phyloP scores from a whole-genome alignment of 2,888 invertebrate species.

The Caenorhabditis wallacei region DNA sequence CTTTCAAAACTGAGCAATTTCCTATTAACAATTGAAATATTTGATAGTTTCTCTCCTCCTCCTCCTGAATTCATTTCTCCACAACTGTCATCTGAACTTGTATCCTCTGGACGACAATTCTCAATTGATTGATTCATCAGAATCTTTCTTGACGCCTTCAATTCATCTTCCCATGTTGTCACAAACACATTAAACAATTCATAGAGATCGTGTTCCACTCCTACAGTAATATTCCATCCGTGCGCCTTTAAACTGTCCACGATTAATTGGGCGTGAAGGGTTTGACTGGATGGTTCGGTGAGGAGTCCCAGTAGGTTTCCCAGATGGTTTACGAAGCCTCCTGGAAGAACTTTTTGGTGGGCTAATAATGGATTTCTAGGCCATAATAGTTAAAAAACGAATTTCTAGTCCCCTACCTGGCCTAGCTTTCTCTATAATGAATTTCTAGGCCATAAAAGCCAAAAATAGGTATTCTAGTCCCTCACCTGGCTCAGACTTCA shows the following conservation, averaged over 20 bases:
- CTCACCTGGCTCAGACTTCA: constrained; percentile 33
- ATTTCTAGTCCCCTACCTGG: too few relatives aligned
- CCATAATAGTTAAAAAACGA: too few relatives aligned
- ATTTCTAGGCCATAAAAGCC: too few relatives aligned
- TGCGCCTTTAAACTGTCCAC: constrained; percentile 62
- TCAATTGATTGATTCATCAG: constrained; percentile 50
- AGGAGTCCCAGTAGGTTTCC: constrained; percentile 45
- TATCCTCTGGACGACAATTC: constrained; percentile 28
- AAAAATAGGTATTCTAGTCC: constrained; percentile 14
- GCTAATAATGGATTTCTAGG: background rate
- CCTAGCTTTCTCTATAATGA: too few relatives aligned
- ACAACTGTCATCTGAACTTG: constrained; percentile 17
- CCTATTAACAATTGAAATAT: constrained; percentile 24
- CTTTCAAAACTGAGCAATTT: constrained; percentile 56
- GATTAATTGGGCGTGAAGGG: constrained; percentile 64
- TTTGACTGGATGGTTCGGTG: constrained; percentile 49
- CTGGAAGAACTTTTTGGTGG: constrained; percentile 7
- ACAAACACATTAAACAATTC: constrained; percentile 93
- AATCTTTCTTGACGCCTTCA: constrained; percentile 68
- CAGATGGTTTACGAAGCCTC: constrained; percentile 21
- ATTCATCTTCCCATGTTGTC: constrained; percentile 93
- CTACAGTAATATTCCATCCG: constrained; percentile 72
- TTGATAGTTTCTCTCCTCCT: background rate
- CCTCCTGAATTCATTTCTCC: background rate
- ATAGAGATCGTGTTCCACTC: constrained; percentile 89